Evolutionary conservation across 1,140 invertebrate genomes (phyloP), one percentile per base, ranked within the genome.

Genomic region (Colletes latitarsis): DNA sequence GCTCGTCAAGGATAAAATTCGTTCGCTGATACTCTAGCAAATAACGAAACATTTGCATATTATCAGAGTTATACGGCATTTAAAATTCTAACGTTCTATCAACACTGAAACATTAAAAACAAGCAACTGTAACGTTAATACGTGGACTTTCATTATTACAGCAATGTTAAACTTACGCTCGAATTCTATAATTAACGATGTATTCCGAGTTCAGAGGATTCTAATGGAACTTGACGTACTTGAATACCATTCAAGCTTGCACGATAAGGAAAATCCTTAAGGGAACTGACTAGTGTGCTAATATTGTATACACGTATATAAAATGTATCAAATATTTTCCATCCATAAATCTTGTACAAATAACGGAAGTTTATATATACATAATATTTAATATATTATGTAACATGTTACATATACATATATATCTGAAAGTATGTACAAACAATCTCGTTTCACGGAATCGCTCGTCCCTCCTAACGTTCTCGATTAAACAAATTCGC

Each of bases 281-380:
- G 58, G 83, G 72, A 58, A 84, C 85, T 86, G 85, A 87, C 86
- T 87, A 87, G 86, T 84, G 82, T 82, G 66, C 82, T 84, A 79
- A 75, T 75, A 73, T 85, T 77, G 69, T 60, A 62, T 79, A 79
- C 39, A 53, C 69, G 19, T 66, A 73, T 79, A 62, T 46, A 79
- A 79, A 73, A 79, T 73, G 77, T 79, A 79, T 79, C 77, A 79
- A 79, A 79, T 79, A 64, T 64, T 19, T 53, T 63, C 52, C n/a
- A 84, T 73, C 62, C 68, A 58, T 43, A 70, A 76, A 81, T 46
- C 19, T 71, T 68, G 53, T 60, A 67, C 46, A 60, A 84, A n/a
- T 30, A 60, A 64, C 39, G 55, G 17, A 62, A 63, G 57, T 39
- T 55, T 14, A 75, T 55, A 19, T 8, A 19, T 30, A 19, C 15